These are phyloP conservation scores for Phylloscopus collybita DNA, from an alignment of 2,797 vertebrate species.

Conservation along the genomic window DNA sequence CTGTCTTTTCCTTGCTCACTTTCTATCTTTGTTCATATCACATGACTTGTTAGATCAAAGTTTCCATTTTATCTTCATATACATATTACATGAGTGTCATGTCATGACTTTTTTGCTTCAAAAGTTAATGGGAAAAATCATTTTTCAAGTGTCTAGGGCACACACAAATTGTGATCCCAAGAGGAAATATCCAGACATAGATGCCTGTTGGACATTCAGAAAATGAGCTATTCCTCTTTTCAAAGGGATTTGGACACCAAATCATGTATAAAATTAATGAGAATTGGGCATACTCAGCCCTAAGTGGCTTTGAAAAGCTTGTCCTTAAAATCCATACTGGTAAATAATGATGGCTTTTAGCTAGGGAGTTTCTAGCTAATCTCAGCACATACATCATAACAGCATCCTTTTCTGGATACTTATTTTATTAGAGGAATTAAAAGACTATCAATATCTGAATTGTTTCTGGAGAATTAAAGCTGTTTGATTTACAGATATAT, in stretches of 20 bases:
- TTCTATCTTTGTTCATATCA: not conserved
- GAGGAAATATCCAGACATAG: not conserved
- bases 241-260: conserved; percentile 12
- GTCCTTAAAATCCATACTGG: not conserved
- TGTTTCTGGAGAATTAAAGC: not conserved
- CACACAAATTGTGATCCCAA: not conserved
- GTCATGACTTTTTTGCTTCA: conserved; percentile 12
- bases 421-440: not conserved
- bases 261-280: conserved; percentile 62
- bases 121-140: conserved; percentile 46
- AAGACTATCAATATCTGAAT: not conserved
- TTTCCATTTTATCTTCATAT: conserved; percentile 57
- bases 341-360: conserved; percentile 30
- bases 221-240: conserved; percentile 32
- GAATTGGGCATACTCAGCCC: conserved; percentile 18
- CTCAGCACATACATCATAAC: not conserved
- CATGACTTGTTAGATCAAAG: not conserved
- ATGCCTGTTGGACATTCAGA: not conserved
- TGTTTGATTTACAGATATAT: not conserved
- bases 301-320: conserved; percentile 51
- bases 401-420: not conserved
- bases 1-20: not conserved
- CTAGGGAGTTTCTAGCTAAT: not conserved
- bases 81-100: conserved; percentile 51
- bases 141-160: conserved; percentile 6